These are phyloP conservation scores for Leistus spinibarbis DNA, from an alignment of 2,888 invertebrate species.

Conservation along the genomic window DNA sequence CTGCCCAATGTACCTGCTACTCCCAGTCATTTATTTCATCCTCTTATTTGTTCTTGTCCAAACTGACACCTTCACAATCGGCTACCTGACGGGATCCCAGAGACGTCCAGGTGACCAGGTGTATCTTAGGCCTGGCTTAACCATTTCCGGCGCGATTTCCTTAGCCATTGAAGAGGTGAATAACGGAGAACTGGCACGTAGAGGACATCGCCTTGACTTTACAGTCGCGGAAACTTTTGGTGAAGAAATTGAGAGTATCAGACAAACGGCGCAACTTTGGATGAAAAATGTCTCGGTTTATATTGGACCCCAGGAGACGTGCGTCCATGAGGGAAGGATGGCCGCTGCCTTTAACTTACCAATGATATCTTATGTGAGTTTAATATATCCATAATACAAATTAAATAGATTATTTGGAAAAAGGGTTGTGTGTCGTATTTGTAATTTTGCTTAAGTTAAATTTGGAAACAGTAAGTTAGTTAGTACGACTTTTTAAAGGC, in stretches of 20 bases:
- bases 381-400: too few species aligned
- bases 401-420: too few species aligned
- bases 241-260: conserved; percentile 84
- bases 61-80: conserved; percentile 73
- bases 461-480: too few species aligned
- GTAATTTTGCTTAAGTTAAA: too few species aligned
- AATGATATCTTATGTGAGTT: conserved; percentile 95
- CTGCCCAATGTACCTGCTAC: neutral
- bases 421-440: too few species aligned
- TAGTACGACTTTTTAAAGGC: too few species aligned
- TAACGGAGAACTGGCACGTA: conserved; percentile 55
- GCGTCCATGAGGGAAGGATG: conserved; percentile 91
- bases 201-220: conserved; percentile 79
- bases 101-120: conserved; percentile 76
- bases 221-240: conserved; percentile 90
- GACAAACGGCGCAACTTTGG: conserved; percentile 84
- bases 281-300: conserved; percentile 83
- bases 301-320: conserved; percentile 89
- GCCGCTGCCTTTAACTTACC: conserved; percentile 93
- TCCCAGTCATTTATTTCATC: neutral
- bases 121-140: conserved; percentile 77
- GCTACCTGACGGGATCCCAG: conserved; percentile 85
- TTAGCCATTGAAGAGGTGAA: conserved; percentile 86
- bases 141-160: conserved; percentile 83
- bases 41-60: neutral